Percentiles rank a stretch among this genome's conserved stretches.
These are phyloP conservation scores for Diabrotica virgifera DNA, from an alignment of 1,140 invertebrate species.

Conservation along the genomic window DNA sequence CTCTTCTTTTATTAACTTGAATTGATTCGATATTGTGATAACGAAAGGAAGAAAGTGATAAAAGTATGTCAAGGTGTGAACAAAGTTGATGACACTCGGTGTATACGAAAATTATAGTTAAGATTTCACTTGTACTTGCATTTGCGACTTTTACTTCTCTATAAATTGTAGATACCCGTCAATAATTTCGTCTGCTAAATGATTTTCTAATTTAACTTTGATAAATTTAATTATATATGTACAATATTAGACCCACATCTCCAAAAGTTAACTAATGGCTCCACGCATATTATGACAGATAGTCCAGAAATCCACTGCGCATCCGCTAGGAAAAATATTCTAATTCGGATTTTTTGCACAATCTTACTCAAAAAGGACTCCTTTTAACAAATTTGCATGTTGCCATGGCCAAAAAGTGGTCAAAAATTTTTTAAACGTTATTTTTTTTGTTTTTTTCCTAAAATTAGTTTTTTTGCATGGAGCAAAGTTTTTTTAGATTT, in stretches of 20 bases:
- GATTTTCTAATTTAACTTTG: not conserved
- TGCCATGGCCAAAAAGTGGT: too few relatives aligned
- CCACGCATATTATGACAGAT: too few relatives aligned
- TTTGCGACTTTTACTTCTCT: conserved; percentile 7
- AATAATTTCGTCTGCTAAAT: not conserved
- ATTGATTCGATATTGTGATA: not conserved
- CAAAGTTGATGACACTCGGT: conserved; percentile 8
- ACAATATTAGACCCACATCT: not conserved
- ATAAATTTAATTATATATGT: not conserved
- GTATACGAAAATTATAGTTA: conserved; percentile 8
- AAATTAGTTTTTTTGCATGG: too few relatives aligned
- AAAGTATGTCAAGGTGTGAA: conserved; percentile 9
- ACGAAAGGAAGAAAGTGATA: conserved; percentile 4
- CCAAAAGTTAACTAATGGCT: too few relatives aligned
- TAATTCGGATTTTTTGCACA: too few relatives aligned
- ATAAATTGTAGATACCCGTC: not conserved
- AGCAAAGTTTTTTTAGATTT: too few relatives aligned
- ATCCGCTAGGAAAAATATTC: too few relatives aligned
- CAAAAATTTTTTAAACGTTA: too few relatives aligned
- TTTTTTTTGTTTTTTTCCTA: too few relatives aligned
- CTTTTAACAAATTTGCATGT: too few relatives aligned
- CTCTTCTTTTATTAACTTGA: conserved; percentile 3
- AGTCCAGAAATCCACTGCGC: too few relatives aligned
- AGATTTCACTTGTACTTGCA: conserved; percentile 3
- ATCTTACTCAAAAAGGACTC: too few relatives aligned